Base-by-base conservation (phyloP, 2,888 invertebrate genomes). In the Ernsta delagoae region DNA sequence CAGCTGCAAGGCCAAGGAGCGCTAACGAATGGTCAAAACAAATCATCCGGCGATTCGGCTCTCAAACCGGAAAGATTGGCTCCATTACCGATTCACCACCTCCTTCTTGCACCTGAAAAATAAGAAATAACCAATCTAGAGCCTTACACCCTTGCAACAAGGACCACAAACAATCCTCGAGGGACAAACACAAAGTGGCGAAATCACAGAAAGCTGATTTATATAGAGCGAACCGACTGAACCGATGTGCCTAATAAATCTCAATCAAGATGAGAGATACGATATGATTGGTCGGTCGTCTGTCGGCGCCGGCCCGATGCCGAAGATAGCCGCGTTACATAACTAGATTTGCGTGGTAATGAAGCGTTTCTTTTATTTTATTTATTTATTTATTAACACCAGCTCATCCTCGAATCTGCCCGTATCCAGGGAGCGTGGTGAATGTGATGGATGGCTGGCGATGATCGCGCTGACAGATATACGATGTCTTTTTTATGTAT, bases 251-350 rank as follows among this genome's bases (percentile, higher is more conserved):
- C 87, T 80, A 89, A 91, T 91, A 91, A 91, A 91, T 91, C 90
- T 91, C 86, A 89, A 91, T 91, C 91, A 90, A 89, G 91, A 91
- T 91, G 79, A 75, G 77, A 79, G 88, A 86, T 84, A 83, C 82
- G 88, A 89, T 89, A 82, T 81, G 83, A 82, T 80, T 78, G 86
- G 77, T 79, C 81, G 80, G 63, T 63, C 68, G 62, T 83, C 82
- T 88, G 87, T 89, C 87, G 87, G 87, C 86, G 83, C 78, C 79
- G 75, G 71, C 69, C 71, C 73, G 82, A 83, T 82, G 79, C 79
- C 76, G 75, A 78, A 79, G 73, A 75, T 74, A 74, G 72, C 65
- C 71, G 70, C 70, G 75, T 85, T 81, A 85, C 85, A 82, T 84
- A 86, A 88, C 86, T 82, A 87, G 88, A 87, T 89, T 88, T 87